These are phyloP conservation scores for Drosophila borborema DNA, from an alignment of 2,888 invertebrate species.

Conservation along the genomic window DNA sequence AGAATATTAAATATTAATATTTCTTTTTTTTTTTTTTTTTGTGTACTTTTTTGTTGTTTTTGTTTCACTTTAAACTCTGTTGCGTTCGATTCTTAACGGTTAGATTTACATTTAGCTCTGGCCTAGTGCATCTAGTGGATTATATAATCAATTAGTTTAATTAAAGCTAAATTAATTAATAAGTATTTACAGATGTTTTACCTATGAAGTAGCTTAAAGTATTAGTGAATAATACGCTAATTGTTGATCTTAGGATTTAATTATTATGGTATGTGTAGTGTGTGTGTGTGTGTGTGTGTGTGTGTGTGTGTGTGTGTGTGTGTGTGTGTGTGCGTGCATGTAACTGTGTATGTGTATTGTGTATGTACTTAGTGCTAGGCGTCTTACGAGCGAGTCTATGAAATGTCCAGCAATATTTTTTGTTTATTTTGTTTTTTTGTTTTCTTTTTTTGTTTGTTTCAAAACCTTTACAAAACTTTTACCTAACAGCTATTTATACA, in stretches of 20 bases:
- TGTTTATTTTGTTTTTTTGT: constrained; percentile 1
- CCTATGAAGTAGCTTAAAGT: constrained; percentile 52
- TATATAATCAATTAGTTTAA: constrained; percentile 53
- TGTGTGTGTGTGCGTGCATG: no score
- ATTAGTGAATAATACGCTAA: constrained; percentile 48
- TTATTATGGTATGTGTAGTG: no score
- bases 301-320: constrained; percentile 10
- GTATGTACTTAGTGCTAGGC: constrained; percentile 42
- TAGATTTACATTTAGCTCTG: constrained; percentile 40
- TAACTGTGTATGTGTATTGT: constrained; percentile 23
- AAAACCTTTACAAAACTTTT: constrained; percentile 60
- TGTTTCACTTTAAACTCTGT: constrained; percentile 28
- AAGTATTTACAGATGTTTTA: constrained; percentile 60
- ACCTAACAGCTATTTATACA: constrained; percentile 68
- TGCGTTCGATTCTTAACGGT: constrained; percentile 24
- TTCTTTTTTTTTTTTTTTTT: constrained; percentile 57
- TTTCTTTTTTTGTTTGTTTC: constrained; percentile 28
- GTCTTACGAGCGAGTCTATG: constrained; percentile 62
- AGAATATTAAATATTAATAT: constrained; percentile 80
- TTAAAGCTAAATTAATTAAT: constrained; percentile 42
- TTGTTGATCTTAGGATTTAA: constrained; percentile 28
- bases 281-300: constrained; percentile 18
- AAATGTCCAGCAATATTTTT: constrained; percentile 69
- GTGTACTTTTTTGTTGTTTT: constrained; percentile 13
- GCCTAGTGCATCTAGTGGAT: constrained; percentile 56